Evolutionary conservation across 1,140 invertebrate species (phyloP).

Genomic region (Anoplolepis gracilipes): DNA sequence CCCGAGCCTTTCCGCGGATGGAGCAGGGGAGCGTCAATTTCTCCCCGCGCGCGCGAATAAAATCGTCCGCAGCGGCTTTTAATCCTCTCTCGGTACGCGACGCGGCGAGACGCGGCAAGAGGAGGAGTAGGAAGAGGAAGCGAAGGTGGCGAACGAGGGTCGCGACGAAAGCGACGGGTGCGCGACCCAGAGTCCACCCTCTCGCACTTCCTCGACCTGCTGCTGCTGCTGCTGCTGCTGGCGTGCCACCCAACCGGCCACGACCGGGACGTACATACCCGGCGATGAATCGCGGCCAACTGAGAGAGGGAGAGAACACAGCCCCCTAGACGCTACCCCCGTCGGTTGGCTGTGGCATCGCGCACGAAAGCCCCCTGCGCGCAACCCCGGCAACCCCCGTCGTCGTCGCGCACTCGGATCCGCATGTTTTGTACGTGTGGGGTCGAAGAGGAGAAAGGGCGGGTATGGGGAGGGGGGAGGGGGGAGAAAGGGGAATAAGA

Average conservation of each 20-base stretch:
- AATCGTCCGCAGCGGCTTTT: not conserved
- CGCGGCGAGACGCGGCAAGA: not conserved
- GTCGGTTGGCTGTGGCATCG: slow-evolving; percentile 77
- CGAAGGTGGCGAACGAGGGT: not conserved
- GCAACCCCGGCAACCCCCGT: slow-evolving; percentile 3
- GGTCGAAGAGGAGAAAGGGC: not conserved
- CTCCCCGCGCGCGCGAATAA: not conserved
- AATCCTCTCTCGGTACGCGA: slow-evolving; percentile 10
- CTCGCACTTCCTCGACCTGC: slow-evolving; percentile 67
- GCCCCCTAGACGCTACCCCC: slow-evolving; percentile 75
- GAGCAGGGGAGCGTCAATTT: not conserved
- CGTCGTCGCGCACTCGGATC: slow-evolving; percentile 14
- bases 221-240: slow-evolving; percentile 64
- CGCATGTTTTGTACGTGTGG: slow-evolving; percentile 17
- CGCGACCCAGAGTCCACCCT: slow-evolving; percentile 20
- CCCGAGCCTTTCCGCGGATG: not conserved
- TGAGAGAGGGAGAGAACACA: slow-evolving; percentile 79
- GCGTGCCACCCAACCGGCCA: slow-evolving; percentile 66
- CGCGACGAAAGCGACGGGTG: slow-evolving; percentile 4
- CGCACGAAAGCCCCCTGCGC: slow-evolving; percentile 83
- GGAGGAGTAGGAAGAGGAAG: not conserved
- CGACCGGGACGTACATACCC: slow-evolving; percentile 72
- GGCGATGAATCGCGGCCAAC: slow-evolving; percentile 85
- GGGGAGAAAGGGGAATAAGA: not conserved
- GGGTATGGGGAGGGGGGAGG: not conserved